Conservation (phyloP, 30 jellyfish, hydroid and myxozoan genomes). For the Catostylus mosaicus region DNA sequence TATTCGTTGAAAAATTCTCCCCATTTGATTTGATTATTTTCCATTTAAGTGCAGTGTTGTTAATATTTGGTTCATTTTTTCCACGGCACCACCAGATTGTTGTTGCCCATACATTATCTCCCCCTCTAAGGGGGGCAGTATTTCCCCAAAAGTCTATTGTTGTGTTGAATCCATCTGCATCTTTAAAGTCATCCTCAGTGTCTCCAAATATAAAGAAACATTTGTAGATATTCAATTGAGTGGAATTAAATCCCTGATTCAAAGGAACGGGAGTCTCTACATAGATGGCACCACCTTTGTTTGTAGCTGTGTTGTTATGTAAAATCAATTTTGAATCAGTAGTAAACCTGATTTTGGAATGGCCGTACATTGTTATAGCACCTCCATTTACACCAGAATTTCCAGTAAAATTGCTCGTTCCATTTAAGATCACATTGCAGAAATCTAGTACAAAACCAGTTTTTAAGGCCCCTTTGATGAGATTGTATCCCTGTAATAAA, state of each 20-base stretch:
- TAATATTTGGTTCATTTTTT: conserved; percentile 22
- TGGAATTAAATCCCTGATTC: conserved; percentile 25
- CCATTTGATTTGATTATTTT: conserved; percentile 28
- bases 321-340: conserved; percentile 29
- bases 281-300: conserved; percentile 82
- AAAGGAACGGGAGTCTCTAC: conserved; percentile 53
- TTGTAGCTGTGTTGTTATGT: conserved; percentile 57
- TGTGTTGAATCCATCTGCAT: conserved; percentile 40
- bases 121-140: conserved; percentile 41
- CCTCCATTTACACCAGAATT: conserved; percentile 81
- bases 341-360: conserved; percentile 42
- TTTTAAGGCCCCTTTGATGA: conserved; percentile 14
- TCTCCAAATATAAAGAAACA: conserved; percentile 65
- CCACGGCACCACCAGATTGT: conserved; percentile 72
- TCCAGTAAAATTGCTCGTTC: conserved; percentile 14
- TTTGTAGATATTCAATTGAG: conserved; percentile 52
- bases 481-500: background rate
- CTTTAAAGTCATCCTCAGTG: background rate
- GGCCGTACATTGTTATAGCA: conserved; percentile 74
- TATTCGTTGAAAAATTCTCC: conserved; percentile 1
- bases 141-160: conserved; percentile 55
- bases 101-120: conserved; percentile 67
- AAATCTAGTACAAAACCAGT: conserved; percentile 72
- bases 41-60: conserved; percentile 73
- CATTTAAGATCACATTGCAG: conserved; percentile 18